Percentiles rank a stretch among this genome's conserved stretches.
These are phyloP conservation scores for Ceratina australensis DNA, from an alignment of 1,140 invertebrate genomes.

Conservation along the genomic window DNA sequence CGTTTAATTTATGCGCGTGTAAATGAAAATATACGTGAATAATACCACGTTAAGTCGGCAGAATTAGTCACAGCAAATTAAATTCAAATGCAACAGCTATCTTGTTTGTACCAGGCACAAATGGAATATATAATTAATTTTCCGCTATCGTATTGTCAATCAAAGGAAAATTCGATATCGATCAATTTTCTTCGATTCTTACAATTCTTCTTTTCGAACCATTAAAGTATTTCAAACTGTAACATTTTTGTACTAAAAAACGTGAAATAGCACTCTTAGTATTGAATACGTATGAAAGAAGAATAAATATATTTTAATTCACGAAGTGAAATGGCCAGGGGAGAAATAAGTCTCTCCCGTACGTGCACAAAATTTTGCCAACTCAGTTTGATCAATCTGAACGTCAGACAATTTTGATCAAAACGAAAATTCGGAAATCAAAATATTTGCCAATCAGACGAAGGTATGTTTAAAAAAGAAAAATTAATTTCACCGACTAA, in stretches of 20 bases:
- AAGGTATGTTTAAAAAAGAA: slow-evolving; percentile 28
- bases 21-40: too few relatives aligned
- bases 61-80: slow-evolving; percentile 29
- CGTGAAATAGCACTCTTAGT: background rate
- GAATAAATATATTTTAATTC: background rate
- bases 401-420: too few relatives aligned
- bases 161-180: slow-evolving; percentile 38
- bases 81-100: slow-evolving; percentile 41
- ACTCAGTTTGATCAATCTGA: too few relatives aligned
- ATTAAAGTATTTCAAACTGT: slow-evolving; percentile 23
- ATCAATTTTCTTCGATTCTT: slow-evolving; percentile 18
- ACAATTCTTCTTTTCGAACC: background rate
- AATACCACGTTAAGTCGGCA: background rate
- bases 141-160: slow-evolving; percentile 21
- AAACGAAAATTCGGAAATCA: too few relatives aligned
- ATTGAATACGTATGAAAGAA: slow-evolving; percentile 1
- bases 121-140: slow-evolving; percentile 44
- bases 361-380: too few relatives aligned
- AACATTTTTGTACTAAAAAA: slow-evolving; percentile 18
- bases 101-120: slow-evolving; percentile 45
- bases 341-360: too few relatives aligned
- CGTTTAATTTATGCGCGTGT: background rate
- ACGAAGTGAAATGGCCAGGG: too few relatives aligned
- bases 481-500: slow-evolving; percentile 34
- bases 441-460: slow-evolving; percentile 27